Evolutionary conservation across 2,113 vertebrate genomes (phyloP).

Genomic region (Melanotaenia duboulayi): DNA sequence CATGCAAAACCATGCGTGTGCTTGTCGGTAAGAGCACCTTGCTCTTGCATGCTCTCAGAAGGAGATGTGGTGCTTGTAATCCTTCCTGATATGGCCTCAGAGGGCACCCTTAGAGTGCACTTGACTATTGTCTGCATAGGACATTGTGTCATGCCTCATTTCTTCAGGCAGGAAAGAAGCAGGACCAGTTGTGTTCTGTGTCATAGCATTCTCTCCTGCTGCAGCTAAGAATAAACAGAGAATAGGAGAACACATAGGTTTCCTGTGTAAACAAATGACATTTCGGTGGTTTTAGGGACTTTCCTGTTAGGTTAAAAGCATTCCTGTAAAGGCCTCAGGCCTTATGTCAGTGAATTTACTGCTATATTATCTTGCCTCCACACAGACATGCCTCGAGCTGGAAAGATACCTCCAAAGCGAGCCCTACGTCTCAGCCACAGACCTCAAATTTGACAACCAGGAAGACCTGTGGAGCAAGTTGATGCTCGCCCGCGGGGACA

Average conservation of each 20-base stretch:
- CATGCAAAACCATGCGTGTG: not conserved
- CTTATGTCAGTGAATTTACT: constrained; percentile 11
- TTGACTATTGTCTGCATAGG: constrained; percentile 61
- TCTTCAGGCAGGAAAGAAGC: constrained; percentile 46
- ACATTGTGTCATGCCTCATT: constrained; percentile 61
- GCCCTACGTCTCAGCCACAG: constrained; percentile 93
- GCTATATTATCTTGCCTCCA: constrained; percentile 54
- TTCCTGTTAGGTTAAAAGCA: constrained; percentile 8
- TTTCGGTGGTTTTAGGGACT: constrained; percentile 34
- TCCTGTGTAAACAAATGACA: not conserved
- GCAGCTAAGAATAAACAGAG: constrained; percentile 57
- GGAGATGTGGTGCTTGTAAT: constrained; percentile 55
- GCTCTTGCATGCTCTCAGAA: constrained; percentile 54
- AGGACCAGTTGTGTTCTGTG: constrained; percentile 26
- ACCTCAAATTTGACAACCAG: constrained; percentile 92
- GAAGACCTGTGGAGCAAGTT: constrained; percentile 98
- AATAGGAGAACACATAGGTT: constrained; percentile 7
- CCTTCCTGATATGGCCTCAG: constrained; percentile 55
- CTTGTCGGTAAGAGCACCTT: constrained; percentile 35
- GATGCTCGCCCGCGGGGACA: constrained; percentile 94
- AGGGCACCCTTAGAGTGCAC: constrained; percentile 43
- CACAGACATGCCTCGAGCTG: constrained; percentile 95
- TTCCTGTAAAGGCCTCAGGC: constrained; percentile 23
- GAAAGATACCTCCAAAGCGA: constrained; percentile 97
- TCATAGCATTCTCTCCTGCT: constrained; percentile 32